phyloP scores from a whole-genome alignment of 2,113 vertebrate species.

The Chaetura pelagica region DNA sequence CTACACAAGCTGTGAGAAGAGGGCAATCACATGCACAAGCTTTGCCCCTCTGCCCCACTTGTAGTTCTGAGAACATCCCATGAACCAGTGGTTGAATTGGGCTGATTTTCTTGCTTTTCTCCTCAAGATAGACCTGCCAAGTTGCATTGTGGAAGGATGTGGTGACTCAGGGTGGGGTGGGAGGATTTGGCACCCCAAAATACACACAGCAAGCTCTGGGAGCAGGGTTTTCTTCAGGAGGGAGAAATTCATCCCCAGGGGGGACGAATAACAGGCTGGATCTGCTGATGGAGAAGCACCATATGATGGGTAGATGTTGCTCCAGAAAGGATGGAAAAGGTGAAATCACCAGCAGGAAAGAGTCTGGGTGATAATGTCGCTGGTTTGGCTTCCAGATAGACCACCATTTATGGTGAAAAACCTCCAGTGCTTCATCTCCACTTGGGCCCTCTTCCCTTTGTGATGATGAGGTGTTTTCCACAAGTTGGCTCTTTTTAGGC shows the following conservation, averaged over 20 bases:
- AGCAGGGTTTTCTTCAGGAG: accelerated
- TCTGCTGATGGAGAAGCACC: background rate
- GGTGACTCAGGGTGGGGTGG: background rate
- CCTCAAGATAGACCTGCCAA: background rate
- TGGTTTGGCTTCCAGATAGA: background rate
- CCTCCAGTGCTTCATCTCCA: accelerated
- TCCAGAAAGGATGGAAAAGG: background rate
- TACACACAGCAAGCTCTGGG: background rate
- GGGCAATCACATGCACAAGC: accelerated
- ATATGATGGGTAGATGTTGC: accelerated
- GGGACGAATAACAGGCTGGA: background rate
- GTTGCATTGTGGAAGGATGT: background rate
- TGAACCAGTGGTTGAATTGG: background rate
- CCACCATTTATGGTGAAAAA: background rate
- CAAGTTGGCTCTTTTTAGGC: background rate
- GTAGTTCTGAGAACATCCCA: background rate
- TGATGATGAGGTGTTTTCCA: background rate
- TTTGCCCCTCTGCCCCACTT: background rate
- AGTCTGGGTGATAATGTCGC: background rate
- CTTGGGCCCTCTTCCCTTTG: background rate
- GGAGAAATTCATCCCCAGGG: background rate
- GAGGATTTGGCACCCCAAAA: background rate
- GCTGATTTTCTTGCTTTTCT: background rate
- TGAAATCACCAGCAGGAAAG: background rate
- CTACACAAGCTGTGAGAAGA: background rate